Evolutionary conservation across 1,140 invertebrate genomes (phyloP), one percentile per base, ranked within the genome.

Genomic region (Yoshiicerus persimilis): DNA sequence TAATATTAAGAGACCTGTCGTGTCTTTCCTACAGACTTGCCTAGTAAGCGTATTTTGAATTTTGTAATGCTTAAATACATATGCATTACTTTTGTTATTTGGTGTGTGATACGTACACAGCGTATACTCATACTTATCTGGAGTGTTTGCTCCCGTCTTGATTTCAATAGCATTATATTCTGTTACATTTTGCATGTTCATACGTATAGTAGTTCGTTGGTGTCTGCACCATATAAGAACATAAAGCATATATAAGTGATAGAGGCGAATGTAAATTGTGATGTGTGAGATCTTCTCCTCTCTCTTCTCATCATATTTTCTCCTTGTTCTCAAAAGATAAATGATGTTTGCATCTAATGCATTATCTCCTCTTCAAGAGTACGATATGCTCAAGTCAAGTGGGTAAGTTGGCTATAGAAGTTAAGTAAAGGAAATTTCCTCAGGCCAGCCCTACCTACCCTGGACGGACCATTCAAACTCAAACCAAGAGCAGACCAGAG

Each of bases 331-430:
- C 83, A 84, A 47, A 84, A 84, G 83, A 84, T 84, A 84, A 84
- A 84, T 84, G 83, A 84, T 84, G 83, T 84, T 84, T 84, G 83
- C 83, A 84, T 84, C 83, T 84, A 84, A 84, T 84, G 83, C 83
- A 84, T 84, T 84, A 84, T 84, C 83, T 47, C 41, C 75, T 80
- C 75, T 80, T 80, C 32, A 80, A 38, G 20, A 80, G 34, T 25
- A 34, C 34, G 75, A 80, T 80, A 36, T 80, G 75, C 75, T 80
- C 34, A 38, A 34, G 30, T 80, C 75, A 80, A 80, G 32, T 80
- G 75, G 32, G 16, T 80, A 80, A 80, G 27, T 80, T 80, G 30
- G 16, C 32, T 34, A 80, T 36, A 32, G 75, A 80, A 36, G 75
- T 80, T 23, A 80, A 36, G 30, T 80, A 36, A 80, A 34, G 64